Conservation (phyloP, 2,113 vertebrate genomes). For the Eclectus roratus region DNA sequence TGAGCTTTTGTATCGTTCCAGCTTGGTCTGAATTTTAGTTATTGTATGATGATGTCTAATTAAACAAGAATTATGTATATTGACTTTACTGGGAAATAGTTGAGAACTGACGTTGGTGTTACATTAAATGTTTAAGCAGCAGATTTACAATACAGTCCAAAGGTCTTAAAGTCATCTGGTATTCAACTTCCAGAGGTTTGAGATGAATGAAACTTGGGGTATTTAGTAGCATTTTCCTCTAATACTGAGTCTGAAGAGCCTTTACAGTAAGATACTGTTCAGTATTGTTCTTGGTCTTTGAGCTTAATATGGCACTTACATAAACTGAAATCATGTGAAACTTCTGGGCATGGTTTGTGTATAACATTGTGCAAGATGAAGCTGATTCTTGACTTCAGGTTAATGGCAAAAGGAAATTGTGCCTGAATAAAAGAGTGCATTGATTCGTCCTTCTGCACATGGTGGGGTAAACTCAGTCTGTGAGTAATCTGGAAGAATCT, state of each 20-base stretch:
- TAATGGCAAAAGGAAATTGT: neutral
- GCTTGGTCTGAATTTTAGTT: slow-evolving; percentile 8
- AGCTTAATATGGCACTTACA: slow-evolving; percentile 26
- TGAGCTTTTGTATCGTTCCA: neutral
- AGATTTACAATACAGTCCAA: slow-evolving; percentile 7
- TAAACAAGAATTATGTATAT: neutral
- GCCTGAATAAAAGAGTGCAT: neutral
- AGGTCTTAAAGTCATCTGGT: slow-evolving; percentile 1
- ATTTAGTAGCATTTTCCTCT: slow-evolving; percentile 2
- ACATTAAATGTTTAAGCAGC: neutral
- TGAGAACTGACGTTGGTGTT: neutral
- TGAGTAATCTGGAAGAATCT: neutral
- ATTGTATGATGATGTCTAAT: neutral
- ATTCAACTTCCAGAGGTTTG: neutral
- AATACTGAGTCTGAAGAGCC: slow-evolving; percentile 28
- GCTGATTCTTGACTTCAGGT: slow-evolving; percentile 12
- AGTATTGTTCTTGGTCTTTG: slow-evolving; percentile 22
- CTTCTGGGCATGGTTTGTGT: neutral
- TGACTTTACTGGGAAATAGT: neutral
- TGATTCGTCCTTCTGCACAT: neutral
- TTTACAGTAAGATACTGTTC: slow-evolving; percentile 47
- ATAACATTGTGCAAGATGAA: neutral
- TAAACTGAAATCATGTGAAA: slow-evolving; percentile 44
- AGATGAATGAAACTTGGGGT: neutral
- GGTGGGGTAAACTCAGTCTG: neutral